phyloP scores from a whole-genome alignment of 2,888 invertebrate species.

The Agonopterix subpropinquella region DNA sequence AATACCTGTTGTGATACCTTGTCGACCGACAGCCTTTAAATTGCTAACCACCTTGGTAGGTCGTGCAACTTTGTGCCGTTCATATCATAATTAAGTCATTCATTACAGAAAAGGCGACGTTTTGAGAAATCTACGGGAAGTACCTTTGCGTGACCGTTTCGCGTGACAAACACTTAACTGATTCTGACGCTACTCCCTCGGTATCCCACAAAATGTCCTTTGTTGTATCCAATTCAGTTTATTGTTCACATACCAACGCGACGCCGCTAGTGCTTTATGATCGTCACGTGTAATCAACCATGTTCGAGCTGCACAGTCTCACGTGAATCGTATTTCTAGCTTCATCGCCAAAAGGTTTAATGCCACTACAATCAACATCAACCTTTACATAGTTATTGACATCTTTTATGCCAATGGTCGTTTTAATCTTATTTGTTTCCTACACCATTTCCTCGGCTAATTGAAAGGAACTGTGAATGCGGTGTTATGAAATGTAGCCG shows the following conservation, averaged over 20 bases:
- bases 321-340: slow-evolving; percentile 20
- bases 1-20: too few relatives aligned
- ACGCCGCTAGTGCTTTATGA: slow-evolving; percentile 8
- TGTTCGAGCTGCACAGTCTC: slow-evolving; percentile 15
- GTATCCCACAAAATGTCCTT: slow-evolving; percentile 48
- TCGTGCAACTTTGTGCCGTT: slow-evolving; percentile 12
- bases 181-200: slow-evolving; percentile 24
- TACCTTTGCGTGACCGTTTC: slow-evolving; percentile 54
- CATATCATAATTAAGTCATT: slow-evolving; percentile 38
- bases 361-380: slow-evolving; percentile 11
- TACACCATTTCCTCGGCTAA: slow-evolving; percentile 28
- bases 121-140: slow-evolving; percentile 48
- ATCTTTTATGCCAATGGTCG: neutral
- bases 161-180: slow-evolving; percentile 47
- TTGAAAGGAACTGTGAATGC: slow-evolving; percentile 36
- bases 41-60: neutral
- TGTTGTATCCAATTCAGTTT: slow-evolving; percentile 44
- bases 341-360: slow-evolving; percentile 14
- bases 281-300: slow-evolving; percentile 22
- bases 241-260: slow-evolving; percentile 27
- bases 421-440: slow-evolving; percentile 6
- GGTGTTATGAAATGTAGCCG: slow-evolving; percentile 49
- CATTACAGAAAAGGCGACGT: slow-evolving; percentile 20
- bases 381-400: slow-evolving; percentile 6
- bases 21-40: neutral